phyloP scores from a whole-genome alignment of 2,797 vertebrate species.

The Discoglossus pictus region DNA sequence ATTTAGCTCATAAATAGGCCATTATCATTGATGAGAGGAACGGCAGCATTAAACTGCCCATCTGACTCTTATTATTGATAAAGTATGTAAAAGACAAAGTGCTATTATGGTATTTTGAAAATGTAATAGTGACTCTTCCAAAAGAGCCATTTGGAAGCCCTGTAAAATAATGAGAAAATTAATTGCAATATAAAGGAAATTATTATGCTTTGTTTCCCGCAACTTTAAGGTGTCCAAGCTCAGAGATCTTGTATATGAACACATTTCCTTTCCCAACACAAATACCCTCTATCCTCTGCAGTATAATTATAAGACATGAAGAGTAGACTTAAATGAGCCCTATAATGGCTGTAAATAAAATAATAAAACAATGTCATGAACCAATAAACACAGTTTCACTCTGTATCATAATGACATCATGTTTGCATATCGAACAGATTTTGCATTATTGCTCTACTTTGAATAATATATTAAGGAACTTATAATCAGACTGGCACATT shows the following conservation, averaged over 20 bases:
- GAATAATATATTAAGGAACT: slow-evolving; percentile 75
- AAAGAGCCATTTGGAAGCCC: slow-evolving; percentile 48
- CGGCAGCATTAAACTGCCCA: slow-evolving; percentile 3
- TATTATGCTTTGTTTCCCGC: slow-evolving; percentile 10
- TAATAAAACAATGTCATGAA: slow-evolving; percentile 60
- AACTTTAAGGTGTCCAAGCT: slow-evolving; percentile 4
- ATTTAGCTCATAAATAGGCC: slow-evolving; percentile 4
- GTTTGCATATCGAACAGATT: slow-evolving; percentile 79
- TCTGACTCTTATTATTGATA: slow-evolving; percentile 3
- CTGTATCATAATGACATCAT: slow-evolving; percentile 70
- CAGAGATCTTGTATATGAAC: not conserved
- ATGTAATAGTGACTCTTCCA: slow-evolving; percentile 22
- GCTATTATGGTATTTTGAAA: slow-evolving; percentile 3
- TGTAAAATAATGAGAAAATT: slow-evolving; percentile 25
- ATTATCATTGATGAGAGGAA: not conserved
- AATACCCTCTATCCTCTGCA: too few relatives aligned
- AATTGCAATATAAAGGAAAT: not conserved
- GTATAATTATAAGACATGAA: slow-evolving; percentile 53
- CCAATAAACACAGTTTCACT: slow-evolving; percentile 60
- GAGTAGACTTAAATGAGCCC: slow-evolving; percentile 62
- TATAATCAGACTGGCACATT: slow-evolving; percentile 75
- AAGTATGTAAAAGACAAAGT: slow-evolving; percentile 22
- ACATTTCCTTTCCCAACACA: too few relatives aligned
- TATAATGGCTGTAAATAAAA: slow-evolving; percentile 59
- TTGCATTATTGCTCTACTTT: slow-evolving; percentile 79